Conservation (phyloP, 2,113 vertebrate species). For the Labeo catla region DNA sequence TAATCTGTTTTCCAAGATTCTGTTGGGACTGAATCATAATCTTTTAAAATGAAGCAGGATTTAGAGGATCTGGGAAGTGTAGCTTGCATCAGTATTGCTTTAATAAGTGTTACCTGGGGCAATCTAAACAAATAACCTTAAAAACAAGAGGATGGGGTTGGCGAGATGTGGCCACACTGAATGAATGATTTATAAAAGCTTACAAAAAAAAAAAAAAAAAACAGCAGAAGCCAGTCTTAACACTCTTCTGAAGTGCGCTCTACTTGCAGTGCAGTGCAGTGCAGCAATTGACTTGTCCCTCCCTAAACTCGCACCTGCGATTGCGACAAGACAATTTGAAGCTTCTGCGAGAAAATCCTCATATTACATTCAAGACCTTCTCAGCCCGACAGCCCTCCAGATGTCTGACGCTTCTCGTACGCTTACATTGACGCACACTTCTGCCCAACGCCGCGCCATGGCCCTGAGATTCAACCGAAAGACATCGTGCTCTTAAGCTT, state of each 20-base stretch:
- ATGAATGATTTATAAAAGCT: slow-evolving; percentile 25
- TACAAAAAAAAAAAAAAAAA: not conserved
- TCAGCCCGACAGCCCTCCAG: slow-evolving; percentile 23
- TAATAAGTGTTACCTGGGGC: slow-evolving; percentile 5
- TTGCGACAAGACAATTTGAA: slow-evolving; percentile 16
- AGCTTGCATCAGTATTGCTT: slow-evolving; percentile 10
- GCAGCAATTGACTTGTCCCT: slow-evolving; percentile 23
- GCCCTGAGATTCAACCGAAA: slow-evolving; percentile 21
- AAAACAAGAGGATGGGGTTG: not conserved
- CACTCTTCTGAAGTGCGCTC: not conserved
- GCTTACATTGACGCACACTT: not conserved
- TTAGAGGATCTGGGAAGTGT: slow-evolving; percentile 18
- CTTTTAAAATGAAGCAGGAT: not conserved
- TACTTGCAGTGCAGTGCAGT: not conserved
- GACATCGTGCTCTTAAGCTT: slow-evolving; percentile 36
- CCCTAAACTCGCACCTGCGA: slow-evolving; percentile 23
- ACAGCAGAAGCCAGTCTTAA: not conserved
- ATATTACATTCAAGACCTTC: slow-evolving; percentile 5
- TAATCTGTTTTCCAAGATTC: not conserved
- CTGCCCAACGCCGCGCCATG: not conserved
- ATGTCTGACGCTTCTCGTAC: not conserved
- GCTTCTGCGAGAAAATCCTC: slow-evolving; percentile 35
- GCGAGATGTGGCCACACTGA: not conserved
- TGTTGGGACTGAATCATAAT: not conserved
- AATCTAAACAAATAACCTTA: slow-evolving; percentile 19